Base-by-base conservation (phyloP, 2,888 invertebrate genomes). In the Sipha maydis region DNA sequence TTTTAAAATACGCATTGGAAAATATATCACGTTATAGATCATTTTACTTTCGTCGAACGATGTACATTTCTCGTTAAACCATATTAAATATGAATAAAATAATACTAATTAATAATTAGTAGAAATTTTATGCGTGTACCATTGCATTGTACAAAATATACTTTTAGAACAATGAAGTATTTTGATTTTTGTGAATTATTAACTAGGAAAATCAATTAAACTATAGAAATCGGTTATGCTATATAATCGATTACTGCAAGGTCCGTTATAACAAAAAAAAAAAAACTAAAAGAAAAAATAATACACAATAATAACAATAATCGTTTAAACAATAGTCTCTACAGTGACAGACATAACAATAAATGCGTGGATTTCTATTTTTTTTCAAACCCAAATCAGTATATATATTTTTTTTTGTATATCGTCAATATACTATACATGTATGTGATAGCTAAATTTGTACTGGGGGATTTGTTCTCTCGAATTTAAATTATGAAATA, bases 211-310 rank as follows among this genome's bases (percentile, higher is more conserved):
- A 71, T 83, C 83, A 83, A 83, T 83, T 83, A 83, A 54, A 54
- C 19, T 54, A 73, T 73, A 73, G 25, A 83, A 83, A 82, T 82
- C 79, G 61, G 67, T 69, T 34, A 54, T 17, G 71, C 48, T 75
- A 28, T 75, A 41, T n/a, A 84, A 84, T 84, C 83, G 75, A 84
- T 84, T 84, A 84, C 5, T 21, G 31, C 83, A 83, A 75, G 73
- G 75, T 83, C 56, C 83, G 28, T 75, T 75, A 75, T 56, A 25
- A 75, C 1, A 56, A n/a, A 73, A n/a, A 75, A 48, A 56, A 48
- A 56, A 17, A 21, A 56, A 1, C 3, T 1, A 56, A 56, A 56
- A 3, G 71, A 48, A 83, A 28, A 71, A 11, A 80, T 19, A 67
- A 80, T 4, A 34, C 17, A 83, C 69, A 71, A 54, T 61, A 38